phyloP scores from a whole-genome alignment of 2,888 invertebrate genomes.

The Epinotia demarniana region DNA sequence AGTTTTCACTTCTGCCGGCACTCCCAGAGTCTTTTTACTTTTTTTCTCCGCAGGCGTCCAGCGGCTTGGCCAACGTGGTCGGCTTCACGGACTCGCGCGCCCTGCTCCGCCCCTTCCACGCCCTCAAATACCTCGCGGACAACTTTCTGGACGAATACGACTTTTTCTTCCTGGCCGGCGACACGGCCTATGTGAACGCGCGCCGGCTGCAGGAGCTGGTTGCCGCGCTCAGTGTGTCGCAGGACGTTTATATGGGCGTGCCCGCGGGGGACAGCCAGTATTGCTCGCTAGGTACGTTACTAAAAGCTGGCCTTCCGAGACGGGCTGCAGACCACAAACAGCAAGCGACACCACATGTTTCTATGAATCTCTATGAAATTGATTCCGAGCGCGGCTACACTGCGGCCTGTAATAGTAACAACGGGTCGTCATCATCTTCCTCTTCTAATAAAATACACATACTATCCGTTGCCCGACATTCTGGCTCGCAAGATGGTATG shows the following conservation, averaged over 20 bases:
- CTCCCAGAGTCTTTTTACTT: no score
- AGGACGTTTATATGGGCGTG: constrained; percentile 92
- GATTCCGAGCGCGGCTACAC: no score
- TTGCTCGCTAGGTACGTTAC: constrained; percentile 87
- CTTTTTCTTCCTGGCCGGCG: constrained; percentile 95
- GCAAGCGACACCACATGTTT: no score
- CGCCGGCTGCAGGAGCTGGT: constrained; percentile 89
- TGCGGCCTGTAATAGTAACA: no score
- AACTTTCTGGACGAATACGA: constrained; percentile 96
- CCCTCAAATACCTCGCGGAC: constrained; percentile 94
- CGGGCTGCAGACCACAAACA: no score
- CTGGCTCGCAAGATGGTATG: no score
- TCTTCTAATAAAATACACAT: no score
- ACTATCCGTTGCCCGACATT: no score
- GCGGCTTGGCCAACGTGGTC: constrained; percentile 88
- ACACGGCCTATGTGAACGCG: constrained; percentile 93
- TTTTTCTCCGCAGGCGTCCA: constrained; percentile 56
- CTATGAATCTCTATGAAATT: no score
- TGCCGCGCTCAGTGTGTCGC: constrained; percentile 91
- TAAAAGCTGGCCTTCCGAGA: no score
- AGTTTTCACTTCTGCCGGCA: no score
- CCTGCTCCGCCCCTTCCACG: constrained; percentile 92
- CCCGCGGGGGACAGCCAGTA: constrained; percentile 85
- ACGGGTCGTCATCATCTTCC: no score
- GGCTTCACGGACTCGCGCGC: constrained; percentile 92